Evolutionary conservation across 2,113 vertebrate genomes (phyloP), one percentile per base, ranked within the genome.

Genomic region (Strix aluco): DNA sequence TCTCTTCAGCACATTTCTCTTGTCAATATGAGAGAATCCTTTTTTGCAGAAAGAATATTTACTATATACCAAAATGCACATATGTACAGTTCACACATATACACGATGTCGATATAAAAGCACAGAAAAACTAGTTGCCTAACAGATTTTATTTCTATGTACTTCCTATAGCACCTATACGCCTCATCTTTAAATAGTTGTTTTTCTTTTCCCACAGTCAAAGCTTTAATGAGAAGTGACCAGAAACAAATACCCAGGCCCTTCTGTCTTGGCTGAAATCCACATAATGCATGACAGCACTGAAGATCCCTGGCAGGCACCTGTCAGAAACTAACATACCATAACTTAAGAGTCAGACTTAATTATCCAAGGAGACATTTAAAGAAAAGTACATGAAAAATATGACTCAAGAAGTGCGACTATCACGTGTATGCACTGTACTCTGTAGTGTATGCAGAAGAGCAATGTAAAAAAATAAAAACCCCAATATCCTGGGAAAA

Each of bases 281-380:
- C 97, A 97, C 83, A 92, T 97, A 97, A 97, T 96, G 97, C 96
- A 96, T 81, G 97, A 98, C 96, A 97, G 97, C 98, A 94, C 96
- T 92, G 96, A 97, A 97, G 96, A 96, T 97, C 97, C 98, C 98
- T 98, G 97, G 97, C 91, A 92, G 97, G 98, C 97, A 97, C 97
- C 97, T 98, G 97, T 98, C 98, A 98, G 96, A 98, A 98, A 90
- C 93, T 96, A 96, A 97, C 95, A 96, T 47, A 83, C 95, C 96
- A 97, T 96, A 97, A 97, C 97, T 94, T 92, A 98, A 93, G 92
- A 97, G 96, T 97, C 97, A 97, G 92, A 94, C 93, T 97, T 97
- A 97, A 97, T 98, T 98, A 98, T 92, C 93, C 84, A 96, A 97
- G 94, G 96, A 97, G 98, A 95, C 97, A 97, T 97, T 98, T 97